A percentile compares a stretch with the other conserved stretches of the same genome.
Evolutionary conservation across 2,113 vertebrate genomes (phyloP).

Genomic region (Tamias sibiricus): DNA sequence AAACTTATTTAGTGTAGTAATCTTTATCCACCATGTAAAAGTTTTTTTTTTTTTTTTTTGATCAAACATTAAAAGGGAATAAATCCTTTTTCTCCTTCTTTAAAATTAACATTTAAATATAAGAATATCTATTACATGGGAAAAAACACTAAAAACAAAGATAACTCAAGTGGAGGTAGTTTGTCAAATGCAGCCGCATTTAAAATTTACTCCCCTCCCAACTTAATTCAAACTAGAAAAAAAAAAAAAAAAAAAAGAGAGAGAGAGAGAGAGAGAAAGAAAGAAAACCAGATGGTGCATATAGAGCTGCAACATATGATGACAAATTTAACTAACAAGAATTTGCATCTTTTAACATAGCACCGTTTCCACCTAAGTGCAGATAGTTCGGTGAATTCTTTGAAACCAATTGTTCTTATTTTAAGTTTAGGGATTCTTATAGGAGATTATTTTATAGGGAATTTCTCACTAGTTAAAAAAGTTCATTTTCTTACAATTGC

Average conservation of each 20-base stretch:
- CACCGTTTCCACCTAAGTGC: not conserved
- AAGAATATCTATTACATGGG: slow-evolving; percentile 51
- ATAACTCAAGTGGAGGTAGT: not conserved
- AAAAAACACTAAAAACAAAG: slow-evolving; percentile 35
- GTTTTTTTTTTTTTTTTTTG: slow-evolving; percentile 65
- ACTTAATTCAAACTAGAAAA: slow-evolving; percentile 58
- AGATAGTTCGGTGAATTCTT: slow-evolving; percentile 30
- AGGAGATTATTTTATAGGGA: slow-evolving; percentile 38
- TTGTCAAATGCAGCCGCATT: slow-evolving; percentile 42
- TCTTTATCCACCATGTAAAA: slow-evolving; percentile 76
- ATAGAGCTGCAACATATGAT: slow-evolving; percentile 35
- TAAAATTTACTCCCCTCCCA: slow-evolving; percentile 24
- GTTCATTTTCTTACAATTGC: slow-evolving; percentile 28
- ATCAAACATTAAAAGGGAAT: slow-evolving; percentile 76
- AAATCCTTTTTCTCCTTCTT: slow-evolving; percentile 73
- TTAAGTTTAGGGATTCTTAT: slow-evolving; percentile 33
- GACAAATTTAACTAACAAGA: slow-evolving; percentile 54
- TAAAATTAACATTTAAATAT: slow-evolving; percentile 73
- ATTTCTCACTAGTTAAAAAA: slow-evolving; percentile 46
- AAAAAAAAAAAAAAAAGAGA: not conserved
- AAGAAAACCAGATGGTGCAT: slow-evolving; percentile 29
- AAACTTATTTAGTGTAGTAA: slow-evolving; percentile 83
- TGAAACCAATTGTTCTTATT: slow-evolving; percentile 43
- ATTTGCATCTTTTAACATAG: slow-evolving; percentile 59
- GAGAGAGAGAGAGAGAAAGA: not conserved